A percentile compares a stretch with the other conserved stretches of the same genome.
These are phyloP conservation scores for Gouania willdenowi DNA, from an alignment of 2,797 vertebrate species.

Conservation along the genomic window DNA sequence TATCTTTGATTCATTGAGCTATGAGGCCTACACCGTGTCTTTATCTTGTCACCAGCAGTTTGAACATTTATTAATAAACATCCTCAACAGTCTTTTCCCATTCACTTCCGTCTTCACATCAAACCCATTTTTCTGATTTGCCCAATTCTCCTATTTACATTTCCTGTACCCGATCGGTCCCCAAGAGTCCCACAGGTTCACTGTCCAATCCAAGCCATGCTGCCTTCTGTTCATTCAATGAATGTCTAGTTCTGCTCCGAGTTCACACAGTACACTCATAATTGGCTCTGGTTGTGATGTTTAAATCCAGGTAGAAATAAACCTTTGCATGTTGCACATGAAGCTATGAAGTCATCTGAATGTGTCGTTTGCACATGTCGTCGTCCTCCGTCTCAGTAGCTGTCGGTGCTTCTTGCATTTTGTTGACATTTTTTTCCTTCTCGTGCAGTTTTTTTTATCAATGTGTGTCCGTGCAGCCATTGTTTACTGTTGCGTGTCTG, in stretches of 20 bases:
- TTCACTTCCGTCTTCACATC: conserved; percentile 59
- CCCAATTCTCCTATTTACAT: conserved; percentile 62
- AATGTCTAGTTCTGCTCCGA: conserved; percentile 46
- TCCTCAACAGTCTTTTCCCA: too few relatives aligned
- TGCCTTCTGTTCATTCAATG: conserved; percentile 58
- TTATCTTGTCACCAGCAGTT: too few relatives aligned
- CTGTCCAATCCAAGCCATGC: conserved; percentile 60
- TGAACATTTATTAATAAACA: too few relatives aligned
- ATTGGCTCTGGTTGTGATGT: conserved; percentile 72
- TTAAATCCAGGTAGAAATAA: conserved; percentile 36
- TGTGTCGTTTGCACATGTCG: conserved; percentile 72
- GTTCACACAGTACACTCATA: conserved; percentile 63
- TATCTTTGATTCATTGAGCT: too few relatives aligned
- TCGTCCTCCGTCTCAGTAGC: conserved; percentile 63
- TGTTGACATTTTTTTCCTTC: conserved; percentile 56
- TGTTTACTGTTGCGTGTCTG: conserved; percentile 46
- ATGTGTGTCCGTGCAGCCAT: conserved; percentile 49
- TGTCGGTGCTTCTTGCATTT: conserved; percentile 74
- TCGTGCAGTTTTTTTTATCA: conserved; percentile 52
- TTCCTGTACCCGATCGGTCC: conserved; percentile 56
- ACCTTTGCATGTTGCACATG: conserved; percentile 76
- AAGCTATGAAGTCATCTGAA: conserved; percentile 68
- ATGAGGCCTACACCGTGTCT: too few relatives aligned
- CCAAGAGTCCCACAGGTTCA: conserved; percentile 62
- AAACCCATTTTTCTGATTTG: conserved; percentile 69